phyloP scores from a whole-genome alignment of 2,797 vertebrate species.

The Poecilia picta region DNA sequence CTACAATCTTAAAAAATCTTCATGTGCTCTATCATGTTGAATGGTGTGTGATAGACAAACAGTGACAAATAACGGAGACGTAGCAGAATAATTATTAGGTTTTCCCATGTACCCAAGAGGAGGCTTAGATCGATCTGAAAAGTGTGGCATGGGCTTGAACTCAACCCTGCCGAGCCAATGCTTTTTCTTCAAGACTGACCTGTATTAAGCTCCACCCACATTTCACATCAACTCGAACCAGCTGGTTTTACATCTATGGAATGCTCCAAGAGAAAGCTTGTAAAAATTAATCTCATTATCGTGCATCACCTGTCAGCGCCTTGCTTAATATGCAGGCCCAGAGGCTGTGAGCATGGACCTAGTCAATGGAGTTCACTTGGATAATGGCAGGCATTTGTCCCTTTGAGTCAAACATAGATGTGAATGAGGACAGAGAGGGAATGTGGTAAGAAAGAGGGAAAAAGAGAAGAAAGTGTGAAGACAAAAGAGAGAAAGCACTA shows the following conservation, averaged over 20 bases:
- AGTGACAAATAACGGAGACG: neutral
- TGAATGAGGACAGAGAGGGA: slow-evolving; percentile 43
- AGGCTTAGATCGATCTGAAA: neutral
- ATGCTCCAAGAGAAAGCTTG: slow-evolving; percentile 40
- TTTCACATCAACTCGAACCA: neutral
- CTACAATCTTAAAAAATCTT: neutral
- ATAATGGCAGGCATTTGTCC: slow-evolving; percentile 66
- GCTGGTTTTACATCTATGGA: slow-evolving; percentile 33
- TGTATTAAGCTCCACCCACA: neutral
- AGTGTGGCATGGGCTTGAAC: neutral
- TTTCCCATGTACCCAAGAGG: neutral
- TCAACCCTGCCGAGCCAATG: neutral
- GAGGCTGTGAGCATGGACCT: slow-evolving; percentile 45
- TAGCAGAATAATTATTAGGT: neutral
- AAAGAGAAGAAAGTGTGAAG: slow-evolving; percentile 26
- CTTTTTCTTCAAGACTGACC: neutral
- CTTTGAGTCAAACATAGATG: slow-evolving; percentile 48
- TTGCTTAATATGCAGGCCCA: slow-evolving; percentile 51
- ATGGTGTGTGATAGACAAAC: neutral
- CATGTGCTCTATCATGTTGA: neutral
- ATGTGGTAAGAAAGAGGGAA: slow-evolving; percentile 31
- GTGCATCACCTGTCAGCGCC: slow-evolving; percentile 59
- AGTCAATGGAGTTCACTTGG: slow-evolving; percentile 55
- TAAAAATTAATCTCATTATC: slow-evolving; percentile 67
- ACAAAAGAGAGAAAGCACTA: slow-evolving; percentile 49